These are phyloP conservation scores for Lepidothrix coronata DNA, from an alignment of 2,113 vertebrate genomes.

Conservation along the genomic window DNA sequence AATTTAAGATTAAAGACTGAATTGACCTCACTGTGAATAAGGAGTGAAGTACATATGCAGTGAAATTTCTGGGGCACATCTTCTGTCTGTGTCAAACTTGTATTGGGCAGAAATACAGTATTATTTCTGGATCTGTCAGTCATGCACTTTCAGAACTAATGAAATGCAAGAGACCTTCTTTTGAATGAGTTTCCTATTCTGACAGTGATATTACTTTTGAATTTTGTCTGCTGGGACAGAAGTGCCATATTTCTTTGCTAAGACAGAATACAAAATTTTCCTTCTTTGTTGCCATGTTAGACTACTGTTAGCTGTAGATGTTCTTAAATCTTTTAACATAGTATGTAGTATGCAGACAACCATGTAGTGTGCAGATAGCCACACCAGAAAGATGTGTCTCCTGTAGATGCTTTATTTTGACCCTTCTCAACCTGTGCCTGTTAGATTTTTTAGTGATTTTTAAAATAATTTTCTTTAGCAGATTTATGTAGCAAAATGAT, in stretches of 20 bases:
- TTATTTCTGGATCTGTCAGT: constrained; percentile 5
- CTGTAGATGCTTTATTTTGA: not conserved
- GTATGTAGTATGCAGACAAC: not conserved
- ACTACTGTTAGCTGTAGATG: not conserved
- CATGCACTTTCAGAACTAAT: not conserved
- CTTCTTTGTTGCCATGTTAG: not conserved
- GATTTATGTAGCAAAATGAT: not conserved
- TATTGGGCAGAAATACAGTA: not conserved
- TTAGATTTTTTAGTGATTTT: not conserved
- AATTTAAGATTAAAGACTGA: not conserved
- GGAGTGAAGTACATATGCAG: not conserved
- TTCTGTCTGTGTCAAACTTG: not conserved
- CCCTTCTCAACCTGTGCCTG: not conserved
- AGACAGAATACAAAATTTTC: not conserved
- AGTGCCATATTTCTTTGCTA: not conserved
- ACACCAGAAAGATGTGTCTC: not conserved
- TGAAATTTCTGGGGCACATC: constrained; percentile 41
- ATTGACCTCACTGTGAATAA: not conserved
- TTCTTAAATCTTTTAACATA: not conserved
- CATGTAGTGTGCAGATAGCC: not conserved
- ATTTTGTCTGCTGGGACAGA: not conserved
- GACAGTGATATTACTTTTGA: not conserved
- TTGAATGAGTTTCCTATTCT: not conserved
- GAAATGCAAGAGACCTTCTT: not conserved
- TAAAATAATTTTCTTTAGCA: not conserved